phyloP scores from a whole-genome alignment of 2,888 invertebrate genomes.

The Drosophila quinaria region DNA sequence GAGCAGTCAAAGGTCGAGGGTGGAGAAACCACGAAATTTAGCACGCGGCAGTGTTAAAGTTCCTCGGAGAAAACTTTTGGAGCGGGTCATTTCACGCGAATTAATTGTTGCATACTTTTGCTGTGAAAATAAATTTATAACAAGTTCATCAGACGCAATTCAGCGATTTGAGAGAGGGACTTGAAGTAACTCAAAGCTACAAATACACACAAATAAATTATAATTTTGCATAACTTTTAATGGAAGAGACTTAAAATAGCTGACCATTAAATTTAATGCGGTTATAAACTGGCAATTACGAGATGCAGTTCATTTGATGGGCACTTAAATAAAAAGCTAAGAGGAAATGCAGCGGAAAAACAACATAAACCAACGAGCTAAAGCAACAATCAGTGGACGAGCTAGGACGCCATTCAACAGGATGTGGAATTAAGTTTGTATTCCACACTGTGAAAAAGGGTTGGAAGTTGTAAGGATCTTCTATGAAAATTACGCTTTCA shows the following conservation, averaged over 20 bases:
- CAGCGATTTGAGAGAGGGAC: constrained; percentile 29
- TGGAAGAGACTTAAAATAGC: not conserved
- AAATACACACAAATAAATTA: constrained; percentile 11
- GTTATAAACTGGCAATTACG: constrained; percentile 22
- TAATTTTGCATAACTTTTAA: constrained; percentile 3
- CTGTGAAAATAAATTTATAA: constrained; percentile 22
- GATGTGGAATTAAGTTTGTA: constrained; percentile 6
- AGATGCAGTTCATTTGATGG: constrained; percentile 20
- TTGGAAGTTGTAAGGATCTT: not conserved
- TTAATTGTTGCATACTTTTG: constrained; percentile 62
- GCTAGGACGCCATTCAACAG: not conserved
- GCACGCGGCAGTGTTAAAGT: constrained; percentile 20
- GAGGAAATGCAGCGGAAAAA: constrained; percentile 45
- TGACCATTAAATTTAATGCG: constrained; percentile 12
- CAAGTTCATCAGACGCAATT: constrained; percentile 27
- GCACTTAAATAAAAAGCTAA: constrained; percentile 53
- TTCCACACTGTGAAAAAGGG: not conserved
- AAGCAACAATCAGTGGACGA: constrained; percentile 7
- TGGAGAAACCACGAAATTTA: constrained; percentile 22
- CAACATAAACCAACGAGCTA: constrained; percentile 1
- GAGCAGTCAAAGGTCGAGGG: constrained; percentile 7
- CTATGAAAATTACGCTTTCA: not conserved
- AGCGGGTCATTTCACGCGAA: constrained; percentile 57
- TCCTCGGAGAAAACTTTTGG: constrained; percentile 13
- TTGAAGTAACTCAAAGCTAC: constrained; percentile 22